Evolutionary conservation across 1,140 invertebrate genomes (phyloP).

Genomic region (Thalassaphorura encarpata): DNA sequence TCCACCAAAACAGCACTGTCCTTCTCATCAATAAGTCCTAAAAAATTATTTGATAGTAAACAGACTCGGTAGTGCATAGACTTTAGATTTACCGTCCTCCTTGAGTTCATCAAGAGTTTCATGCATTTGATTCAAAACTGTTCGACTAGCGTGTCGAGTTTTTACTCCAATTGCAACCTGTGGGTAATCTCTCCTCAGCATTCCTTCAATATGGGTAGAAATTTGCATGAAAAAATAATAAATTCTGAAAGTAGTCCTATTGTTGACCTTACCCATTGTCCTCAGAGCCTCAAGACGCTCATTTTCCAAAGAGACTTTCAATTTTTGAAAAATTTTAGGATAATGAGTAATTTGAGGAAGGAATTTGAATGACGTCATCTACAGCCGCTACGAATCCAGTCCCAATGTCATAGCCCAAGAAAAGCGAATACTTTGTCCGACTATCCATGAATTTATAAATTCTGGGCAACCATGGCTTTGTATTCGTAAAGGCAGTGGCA

Average conservation of each 20-base stretch:
- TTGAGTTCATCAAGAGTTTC: slow-evolving; percentile 37
- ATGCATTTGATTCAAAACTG: slow-evolving; percentile 40
- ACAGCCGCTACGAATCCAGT: slow-evolving; percentile 47
- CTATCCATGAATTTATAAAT: background rate
- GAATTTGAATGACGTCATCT: slow-evolving; percentile 46
- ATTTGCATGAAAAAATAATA: no score
- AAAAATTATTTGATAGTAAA: no score
- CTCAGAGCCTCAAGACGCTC: slow-evolving; percentile 17
- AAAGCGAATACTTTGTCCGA: slow-evolving; percentile 12
- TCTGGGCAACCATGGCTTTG: background rate
- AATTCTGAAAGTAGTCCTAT: background rate
- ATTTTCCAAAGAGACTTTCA: slow-evolving; percentile 14
- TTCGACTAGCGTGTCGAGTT: slow-evolving; percentile 41
- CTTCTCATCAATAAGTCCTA: slow-evolving; percentile 27
- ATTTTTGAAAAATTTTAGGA: slow-evolving; percentile 16
- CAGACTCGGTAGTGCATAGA: no score
- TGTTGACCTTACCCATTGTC: slow-evolving; percentile 24
- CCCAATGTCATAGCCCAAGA: slow-evolving; percentile 30
- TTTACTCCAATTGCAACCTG: slow-evolving; percentile 42
- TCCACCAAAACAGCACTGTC: slow-evolving; percentile 16
- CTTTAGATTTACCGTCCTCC: slow-evolving; percentile 38
- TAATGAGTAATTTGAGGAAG: slow-evolving; percentile 48
- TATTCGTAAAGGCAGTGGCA: no score
- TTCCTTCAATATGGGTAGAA: no score
- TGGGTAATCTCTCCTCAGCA: no score